A percentile compares a stretch with the other conserved stretches of the same genome.
Evolutionary conservation across 1,140 invertebrate species (phyloP).

Genomic region (Acyrthosiphon pisum): DNA sequence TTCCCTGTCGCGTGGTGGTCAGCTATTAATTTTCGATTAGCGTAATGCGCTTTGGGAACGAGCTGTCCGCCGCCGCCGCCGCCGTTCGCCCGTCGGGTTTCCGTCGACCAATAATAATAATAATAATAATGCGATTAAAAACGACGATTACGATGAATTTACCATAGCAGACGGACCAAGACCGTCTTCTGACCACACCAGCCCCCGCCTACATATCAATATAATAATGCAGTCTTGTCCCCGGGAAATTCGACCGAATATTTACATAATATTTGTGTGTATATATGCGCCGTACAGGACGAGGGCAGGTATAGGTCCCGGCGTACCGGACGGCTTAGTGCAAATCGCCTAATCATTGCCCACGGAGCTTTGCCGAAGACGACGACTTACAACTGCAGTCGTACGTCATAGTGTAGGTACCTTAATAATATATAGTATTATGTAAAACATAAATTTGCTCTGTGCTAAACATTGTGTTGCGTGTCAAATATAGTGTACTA

Average conservation of each 20-base stretch:
- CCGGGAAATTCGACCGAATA: neutral
- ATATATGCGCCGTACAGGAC: neutral
- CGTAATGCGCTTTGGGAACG: conserved; percentile 35
- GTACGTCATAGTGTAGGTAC: neutral
- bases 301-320: neutral
- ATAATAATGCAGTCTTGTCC: neutral
- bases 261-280: conserved; percentile 28
- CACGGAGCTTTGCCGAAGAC: neutral
- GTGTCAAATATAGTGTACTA: neutral
- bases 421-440: neutral
- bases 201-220: too few species aligned
- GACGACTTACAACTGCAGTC: neutral
- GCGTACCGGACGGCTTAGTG: neutral
- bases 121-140: conserved; percentile 35
- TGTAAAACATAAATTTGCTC: neutral
- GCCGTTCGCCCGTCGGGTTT: neutral
- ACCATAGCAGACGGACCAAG: neutral
- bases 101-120: conserved; percentile 19
- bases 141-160: neutral
- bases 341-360: conserved; percentile 23
- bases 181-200: neutral
- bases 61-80: neutral
- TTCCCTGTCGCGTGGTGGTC: conserved; percentile 25
- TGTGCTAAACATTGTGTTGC: neutral
- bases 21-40: conserved; percentile 51